phyloP scores from a whole-genome alignment of 2,888 invertebrate species.

The Abrostola tripartita region DNA sequence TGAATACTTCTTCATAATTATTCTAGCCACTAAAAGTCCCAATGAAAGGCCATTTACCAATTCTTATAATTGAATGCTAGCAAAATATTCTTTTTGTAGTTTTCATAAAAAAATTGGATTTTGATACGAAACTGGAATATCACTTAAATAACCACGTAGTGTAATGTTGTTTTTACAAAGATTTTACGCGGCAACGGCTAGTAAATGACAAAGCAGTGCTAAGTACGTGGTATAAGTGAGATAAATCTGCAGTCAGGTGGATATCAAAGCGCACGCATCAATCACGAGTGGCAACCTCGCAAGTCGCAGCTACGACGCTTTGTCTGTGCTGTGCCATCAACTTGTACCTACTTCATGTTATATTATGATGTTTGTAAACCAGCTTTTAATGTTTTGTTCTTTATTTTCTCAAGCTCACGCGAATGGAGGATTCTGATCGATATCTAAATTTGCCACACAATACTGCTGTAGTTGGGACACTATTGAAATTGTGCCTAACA shows the following conservation, averaged over 20 bases:
- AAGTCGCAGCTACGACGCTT: neutral
- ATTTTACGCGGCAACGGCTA: neutral
- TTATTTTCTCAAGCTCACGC: neutral
- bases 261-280: constrained; percentile 1
- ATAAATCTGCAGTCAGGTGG: neutral
- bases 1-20: too few relatives aligned
- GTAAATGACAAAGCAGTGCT: neutral
- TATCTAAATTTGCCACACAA: too few relatives aligned
- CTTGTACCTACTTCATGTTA: neutral
- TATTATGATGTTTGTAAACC: neutral
- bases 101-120: neutral
- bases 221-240: neutral
- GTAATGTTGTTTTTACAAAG: neutral
- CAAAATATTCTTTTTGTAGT: too few relatives aligned
- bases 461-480: too few relatives aligned
- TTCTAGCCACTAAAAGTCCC: too few relatives aligned
- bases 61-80: too few relatives aligned
- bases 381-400: neutral
- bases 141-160: neutral
- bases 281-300: constrained; percentile 1
- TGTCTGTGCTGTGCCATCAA: neutral
- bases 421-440: too few relatives aligned
- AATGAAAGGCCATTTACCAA: too few relatives aligned
- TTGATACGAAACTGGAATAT: neutral
- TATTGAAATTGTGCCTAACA: too few relatives aligned